These are phyloP conservation scores for Megalonaias nervosa DNA, from an alignment of 1,140 invertebrate species.

Conservation along the genomic window DNA sequence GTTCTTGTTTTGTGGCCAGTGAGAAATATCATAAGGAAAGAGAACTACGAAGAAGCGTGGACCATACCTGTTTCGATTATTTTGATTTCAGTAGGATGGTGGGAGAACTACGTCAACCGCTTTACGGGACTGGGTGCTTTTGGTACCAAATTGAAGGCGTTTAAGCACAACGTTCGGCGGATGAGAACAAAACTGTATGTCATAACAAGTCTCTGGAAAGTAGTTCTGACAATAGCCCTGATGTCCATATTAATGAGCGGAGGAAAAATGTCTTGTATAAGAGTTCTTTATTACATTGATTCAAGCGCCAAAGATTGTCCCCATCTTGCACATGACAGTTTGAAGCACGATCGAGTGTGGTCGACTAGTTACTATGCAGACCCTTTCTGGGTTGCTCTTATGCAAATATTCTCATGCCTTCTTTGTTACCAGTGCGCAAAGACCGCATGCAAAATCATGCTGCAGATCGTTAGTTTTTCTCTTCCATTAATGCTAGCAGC, in stretches of 20 bases:
- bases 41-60: constrained; percentile 42
- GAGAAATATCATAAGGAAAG: constrained; percentile 26
- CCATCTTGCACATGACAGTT: constrained; percentile 46
- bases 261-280: constrained; percentile 44
- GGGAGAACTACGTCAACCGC: constrained; percentile 69
- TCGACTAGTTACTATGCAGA: constrained; percentile 37
- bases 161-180: constrained; percentile 57
- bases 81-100: constrained; percentile 65
- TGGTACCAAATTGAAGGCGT: constrained; percentile 48
- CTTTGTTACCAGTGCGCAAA: constrained; percentile 67
- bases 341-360: constrained; percentile 40
- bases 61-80: constrained; percentile 60
- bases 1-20: constrained; percentile 58
- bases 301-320: constrained; percentile 45
- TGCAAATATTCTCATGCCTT: constrained; percentile 59
- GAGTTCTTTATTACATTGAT: constrained; percentile 48
- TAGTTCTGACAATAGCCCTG: constrained; percentile 54
- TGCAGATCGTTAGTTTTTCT: constrained; percentile 65
- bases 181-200: constrained; percentile 63
- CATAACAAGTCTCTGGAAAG: constrained; percentile 64
- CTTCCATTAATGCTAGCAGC: constrained; percentile 62
- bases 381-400: constrained; percentile 56
- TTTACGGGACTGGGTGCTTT: constrained; percentile 51
- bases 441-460: constrained; percentile 65
- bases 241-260: constrained; percentile 56